Conservation (phyloP, 2,888 invertebrate genomes). For the Buathra laborator region DNA sequence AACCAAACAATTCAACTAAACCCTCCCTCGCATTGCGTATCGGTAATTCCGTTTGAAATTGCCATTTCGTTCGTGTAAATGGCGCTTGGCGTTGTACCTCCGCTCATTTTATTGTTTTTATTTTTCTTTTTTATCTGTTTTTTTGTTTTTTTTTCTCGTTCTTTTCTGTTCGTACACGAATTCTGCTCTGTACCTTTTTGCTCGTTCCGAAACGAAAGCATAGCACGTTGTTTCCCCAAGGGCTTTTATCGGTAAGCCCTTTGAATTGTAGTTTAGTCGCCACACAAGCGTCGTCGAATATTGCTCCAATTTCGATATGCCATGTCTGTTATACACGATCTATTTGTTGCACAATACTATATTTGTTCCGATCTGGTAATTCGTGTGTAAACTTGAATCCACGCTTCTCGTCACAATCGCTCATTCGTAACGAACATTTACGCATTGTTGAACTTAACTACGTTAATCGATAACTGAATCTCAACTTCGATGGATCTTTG, state of each 20-base stretch:
- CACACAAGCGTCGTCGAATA: constrained; percentile 45
- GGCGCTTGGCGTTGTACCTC: constrained; percentile 39
- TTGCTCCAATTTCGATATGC: constrained; percentile 25
- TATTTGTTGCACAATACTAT: neutral
- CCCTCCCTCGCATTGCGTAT: constrained; percentile 60
- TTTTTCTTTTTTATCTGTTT: constrained; percentile 31
- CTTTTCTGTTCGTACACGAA: constrained; percentile 7
- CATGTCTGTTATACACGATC: constrained; percentile 1
- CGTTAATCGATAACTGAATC: neutral
- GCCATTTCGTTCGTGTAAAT: constrained; percentile 67
- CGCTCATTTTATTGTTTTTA: constrained; percentile 33
- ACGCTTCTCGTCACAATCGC: constrained; percentile 28
- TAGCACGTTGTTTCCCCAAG: constrained; percentile 67
- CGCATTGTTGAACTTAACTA: constrained; percentile 42
- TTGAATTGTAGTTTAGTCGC: constrained; percentile 65
- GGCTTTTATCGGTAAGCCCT: constrained; percentile 71
- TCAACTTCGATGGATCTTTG: neutral
- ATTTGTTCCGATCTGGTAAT: constrained; percentile 29
- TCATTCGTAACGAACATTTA: constrained; percentile 26
- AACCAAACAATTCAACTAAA: constrained; percentile 50
- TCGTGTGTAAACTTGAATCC: constrained; percentile 4
- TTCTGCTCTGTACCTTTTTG: constrained; percentile 36
- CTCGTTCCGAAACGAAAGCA: constrained; percentile 69
- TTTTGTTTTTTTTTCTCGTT: constrained; percentile 35
- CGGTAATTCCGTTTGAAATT: constrained; percentile 74